Evolutionary conservation across 2,888 invertebrate genomes (phyloP), one percentile per base, ranked within the genome.

Genomic region (Tribolium freemani): DNA sequence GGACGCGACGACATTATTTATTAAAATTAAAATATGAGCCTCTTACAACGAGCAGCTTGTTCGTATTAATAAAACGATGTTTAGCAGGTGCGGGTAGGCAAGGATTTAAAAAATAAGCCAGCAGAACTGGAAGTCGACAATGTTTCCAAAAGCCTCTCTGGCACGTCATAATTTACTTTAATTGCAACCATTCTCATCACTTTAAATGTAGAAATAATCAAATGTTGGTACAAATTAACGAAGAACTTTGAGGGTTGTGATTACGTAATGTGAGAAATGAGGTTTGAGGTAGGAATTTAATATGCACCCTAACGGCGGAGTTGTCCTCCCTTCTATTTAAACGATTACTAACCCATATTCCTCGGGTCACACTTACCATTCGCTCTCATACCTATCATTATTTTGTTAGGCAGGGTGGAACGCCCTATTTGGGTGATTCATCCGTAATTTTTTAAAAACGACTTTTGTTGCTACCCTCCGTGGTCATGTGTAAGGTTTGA

Each of bases 321-420:
- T 51, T 44, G 53, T 44, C 45, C 48, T 44, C 45, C 56, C 58
- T 69, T 61, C 51, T 45, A 69, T 61, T 71, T 57, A 64, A 71
- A 66, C 71, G 71, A 71, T 71, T 71, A 71, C 71, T 71, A 71
- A 71, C 71, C 71, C 71, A 71, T 21, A 71, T 70, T 64, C 53
- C 9, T 11, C 21, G 64, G 54, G 60, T 60, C 46, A 69, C 53
- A 61, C 56, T 69, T 60, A 57, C 16, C 56, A 53, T 63, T 10
- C 38, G 48, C 63, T 60, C 56, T 31, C 57, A 69, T 58, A 69
- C 58, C 60, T 69, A 60, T 56, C 51, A 64, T 64, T 57, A 69
- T 69, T 69, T 38, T 44, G 56, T 63, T 68, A 63, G 21, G 26
- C 46, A 56, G 70, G 66, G 71, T 70, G 61, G 64, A 50, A 57